Evolutionary conservation across 2,113 vertebrate genomes (phyloP).

Genomic region (Origma solitaria): DNA sequence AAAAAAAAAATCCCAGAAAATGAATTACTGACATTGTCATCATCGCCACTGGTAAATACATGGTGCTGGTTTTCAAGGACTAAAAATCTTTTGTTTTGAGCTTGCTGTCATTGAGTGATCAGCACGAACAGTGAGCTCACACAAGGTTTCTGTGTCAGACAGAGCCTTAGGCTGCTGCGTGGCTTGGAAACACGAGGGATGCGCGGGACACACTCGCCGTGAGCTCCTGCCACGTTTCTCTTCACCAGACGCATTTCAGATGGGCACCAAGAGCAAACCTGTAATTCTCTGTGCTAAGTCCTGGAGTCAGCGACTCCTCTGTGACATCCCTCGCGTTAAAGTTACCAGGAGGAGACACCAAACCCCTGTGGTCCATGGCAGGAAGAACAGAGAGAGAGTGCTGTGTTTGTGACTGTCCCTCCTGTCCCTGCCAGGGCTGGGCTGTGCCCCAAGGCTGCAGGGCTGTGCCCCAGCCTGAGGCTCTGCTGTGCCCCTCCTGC

Average conservation of each 20-base stretch:
- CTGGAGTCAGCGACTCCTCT: neutral
- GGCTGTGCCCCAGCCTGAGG: fast-evolving
- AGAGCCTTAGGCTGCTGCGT: neutral
- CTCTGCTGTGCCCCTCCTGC: neutral
- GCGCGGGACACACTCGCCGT: neutral
- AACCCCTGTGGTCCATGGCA: fast-evolving
- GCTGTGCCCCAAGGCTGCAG: too few species aligned
- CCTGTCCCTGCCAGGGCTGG: neutral
- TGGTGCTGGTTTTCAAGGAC: neutral
- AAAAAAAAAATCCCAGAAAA: neutral
- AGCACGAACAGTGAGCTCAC: neutral
- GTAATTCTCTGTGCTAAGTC: neutral
- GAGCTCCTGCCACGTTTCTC: neutral
- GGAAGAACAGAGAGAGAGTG: fast-evolving
- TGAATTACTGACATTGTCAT: neutral
- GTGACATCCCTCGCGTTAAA: fast-evolving
- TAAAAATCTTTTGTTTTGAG: neutral
- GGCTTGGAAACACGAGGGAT: neutral
- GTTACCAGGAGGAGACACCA: neutral
- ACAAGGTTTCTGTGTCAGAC: neutral
- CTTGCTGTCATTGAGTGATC: neutral
- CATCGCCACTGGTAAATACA: neutral
- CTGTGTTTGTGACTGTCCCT: neutral
- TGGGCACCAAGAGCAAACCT: neutral
- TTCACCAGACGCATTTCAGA: neutral